Conservation (phyloP, 2,888 invertebrate species). For the Eilema caniola region DNA sequence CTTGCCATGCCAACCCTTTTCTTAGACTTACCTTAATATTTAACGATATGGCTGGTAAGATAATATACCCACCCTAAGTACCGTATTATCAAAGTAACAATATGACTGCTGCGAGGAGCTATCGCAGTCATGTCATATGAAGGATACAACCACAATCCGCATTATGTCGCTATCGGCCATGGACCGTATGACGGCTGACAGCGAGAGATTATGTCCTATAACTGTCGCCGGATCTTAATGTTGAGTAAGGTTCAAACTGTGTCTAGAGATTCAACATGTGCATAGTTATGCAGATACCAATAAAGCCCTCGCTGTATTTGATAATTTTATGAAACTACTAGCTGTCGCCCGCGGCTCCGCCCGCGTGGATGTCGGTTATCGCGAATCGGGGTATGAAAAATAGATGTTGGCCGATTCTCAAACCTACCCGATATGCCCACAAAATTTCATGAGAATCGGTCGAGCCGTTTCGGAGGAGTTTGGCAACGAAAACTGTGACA, state of each 20-base stretch:
- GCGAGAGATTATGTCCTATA: conserved; percentile 9
- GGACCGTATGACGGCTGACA: conserved; percentile 7
- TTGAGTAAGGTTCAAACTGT: not conserved
- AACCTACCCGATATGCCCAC: too few relatives aligned
- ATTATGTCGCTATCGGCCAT: conserved; percentile 4
- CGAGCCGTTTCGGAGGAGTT: too few relatives aligned
- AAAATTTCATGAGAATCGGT: too few relatives aligned
- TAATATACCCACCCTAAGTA: too few relatives aligned
- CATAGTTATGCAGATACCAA: not conserved
- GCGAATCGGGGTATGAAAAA: too few relatives aligned
- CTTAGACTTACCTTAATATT: too few relatives aligned
- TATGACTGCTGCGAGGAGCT: not conserved
- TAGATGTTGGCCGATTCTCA: too few relatives aligned
- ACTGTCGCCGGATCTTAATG: not conserved
- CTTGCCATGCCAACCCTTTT: too few relatives aligned
- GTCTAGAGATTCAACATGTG: not conserved
- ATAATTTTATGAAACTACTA: not conserved
- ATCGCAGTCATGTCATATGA: conserved; percentile 1
- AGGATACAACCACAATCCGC: not conserved
- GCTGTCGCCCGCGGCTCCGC: too few relatives aligned
- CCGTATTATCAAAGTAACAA: not conserved
- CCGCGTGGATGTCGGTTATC: too few relatives aligned
- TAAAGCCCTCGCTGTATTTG: not conserved
- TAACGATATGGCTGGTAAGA: too few relatives aligned
- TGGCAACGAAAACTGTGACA: too few relatives aligned